Evolutionary conservation across 2,888 invertebrate species (phyloP), one percentile per base, ranked within the genome.

Genomic region (Zygaena filipendulae): DNA sequence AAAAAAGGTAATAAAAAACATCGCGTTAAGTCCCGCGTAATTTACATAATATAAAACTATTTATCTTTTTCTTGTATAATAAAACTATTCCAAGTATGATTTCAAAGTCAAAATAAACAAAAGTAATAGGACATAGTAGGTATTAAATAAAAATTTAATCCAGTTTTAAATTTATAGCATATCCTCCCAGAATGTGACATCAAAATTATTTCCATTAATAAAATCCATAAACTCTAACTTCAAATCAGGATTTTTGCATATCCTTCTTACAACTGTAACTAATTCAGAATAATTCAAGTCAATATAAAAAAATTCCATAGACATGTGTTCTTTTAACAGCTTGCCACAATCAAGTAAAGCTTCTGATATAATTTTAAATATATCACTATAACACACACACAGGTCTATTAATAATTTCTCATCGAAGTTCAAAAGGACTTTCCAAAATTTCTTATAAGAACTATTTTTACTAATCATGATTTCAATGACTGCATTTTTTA

Each of bases 251-350:
- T 67, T 54, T 26, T 51, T 46, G 36, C 68, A 63, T 13, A 87
- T 56, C 33, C 43, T 61, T 41, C 59, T 59, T 1, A 83, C 56
- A 18, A 81, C 46, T 16, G 45, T 43, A 2, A 68, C 47, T 30
- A 87, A 53, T 45, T 84, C 74, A 1, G 66, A 55, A 48, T 82
- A 83, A 33, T 68, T 63, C 13, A 87, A 56, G 38, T 82, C 77
- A 28, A 75, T 61, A 36, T 75, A 74, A 54, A 72, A 75, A 27
- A 45, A 67, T 30, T 72, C 63, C 0, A 59, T 41, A 0, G 69
- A 69, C 58, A 75, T 62, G 27, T 62, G 49, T 25, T 69, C 61
- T 32, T 49, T 45, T 3, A 72, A 21, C 19, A 72, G 49, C 43
- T 61, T 79, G 28, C 71, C 74, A 57, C 45, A 53, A 30, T 74